These are phyloP conservation scores for Rhombomys opimus DNA, from an alignment of 2,113 vertebrate genomes.

Conservation along the genomic window DNA sequence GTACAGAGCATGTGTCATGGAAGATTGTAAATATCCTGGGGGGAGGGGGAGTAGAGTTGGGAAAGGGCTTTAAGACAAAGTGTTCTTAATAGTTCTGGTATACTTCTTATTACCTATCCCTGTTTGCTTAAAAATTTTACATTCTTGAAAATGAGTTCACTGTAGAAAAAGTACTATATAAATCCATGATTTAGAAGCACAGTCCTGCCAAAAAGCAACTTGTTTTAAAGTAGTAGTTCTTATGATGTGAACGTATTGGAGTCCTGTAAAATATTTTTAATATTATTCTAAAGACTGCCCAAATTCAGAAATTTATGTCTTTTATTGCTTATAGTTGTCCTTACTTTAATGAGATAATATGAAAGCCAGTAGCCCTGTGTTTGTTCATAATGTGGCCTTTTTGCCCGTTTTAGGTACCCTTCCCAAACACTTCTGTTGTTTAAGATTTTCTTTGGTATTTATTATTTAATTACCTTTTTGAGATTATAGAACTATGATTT, in stretches of 20 bases:
- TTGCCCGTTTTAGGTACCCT: background rate
- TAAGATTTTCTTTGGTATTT: background rate
- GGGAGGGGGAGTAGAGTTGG: slow-evolving; percentile 74
- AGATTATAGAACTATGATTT: background rate
- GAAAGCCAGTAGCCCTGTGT: background rate
- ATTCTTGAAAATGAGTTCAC: slow-evolving; percentile 32
- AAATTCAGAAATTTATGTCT: slow-evolving; percentile 28
- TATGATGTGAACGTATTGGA: background rate
- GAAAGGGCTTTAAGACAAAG: slow-evolving; percentile 49
- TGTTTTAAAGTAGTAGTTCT: slow-evolving; percentile 20
- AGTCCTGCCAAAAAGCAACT: background rate
- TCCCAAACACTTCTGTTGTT: background rate
- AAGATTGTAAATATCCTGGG: slow-evolving; percentile 79
- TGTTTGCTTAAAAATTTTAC: slow-evolving; percentile 28
- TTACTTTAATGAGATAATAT: background rate
- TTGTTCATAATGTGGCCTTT: background rate
- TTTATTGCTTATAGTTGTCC: slow-evolving; percentile 27
- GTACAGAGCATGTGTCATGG: slow-evolving; percentile 61
- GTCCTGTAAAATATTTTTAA: background rate
- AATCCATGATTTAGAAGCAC: background rate
- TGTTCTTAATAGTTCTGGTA: slow-evolving; percentile 15
- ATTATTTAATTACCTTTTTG: slow-evolving; percentile 37
- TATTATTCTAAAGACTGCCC: slow-evolving; percentile 1
- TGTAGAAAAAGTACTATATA: background rate
- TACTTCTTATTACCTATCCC: slow-evolving; percentile 30